Evolutionary conservation across 2,888 invertebrate genomes (phyloP), one percentile per base, ranked within the genome.

Genomic region (Pristionchus entomophagus): DNA sequence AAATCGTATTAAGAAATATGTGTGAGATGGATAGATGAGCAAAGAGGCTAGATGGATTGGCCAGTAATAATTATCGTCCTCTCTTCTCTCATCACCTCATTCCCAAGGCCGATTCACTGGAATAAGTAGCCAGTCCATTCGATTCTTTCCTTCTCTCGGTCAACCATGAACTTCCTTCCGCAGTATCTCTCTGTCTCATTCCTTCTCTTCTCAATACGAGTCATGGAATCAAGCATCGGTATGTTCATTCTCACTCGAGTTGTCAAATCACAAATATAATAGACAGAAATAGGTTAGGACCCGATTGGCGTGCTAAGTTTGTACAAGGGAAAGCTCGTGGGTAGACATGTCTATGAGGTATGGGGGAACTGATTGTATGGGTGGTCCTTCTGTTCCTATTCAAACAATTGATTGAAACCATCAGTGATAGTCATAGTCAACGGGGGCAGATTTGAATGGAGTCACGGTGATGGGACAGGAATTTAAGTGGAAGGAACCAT

Each of bases 361-460:
- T 59, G 6, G 5, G 26, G 26, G 6, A 12, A 29, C 26, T 10
- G 12, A 77, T n/a, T n/a, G n/a, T n/a, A 41, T 26, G 10, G 41
- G 77, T 77, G n/a, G 10, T 10, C 29, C 17, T 77, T n/a, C n/a
- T n/a, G n/a, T n/a, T n/a, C n/a, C n/a, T n/a, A n/a, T n/a, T n/a
- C n/a, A n/a, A n/a, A n/a, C n/a, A n/a, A n/a, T n/a, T n/a, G 10
- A 77, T 6, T 41, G 45, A 14, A 29, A n/a, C 22, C n/a, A 51
- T 80, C 38, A 80, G 22, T 80, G 49, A 22, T 80, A 80, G 19
- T 80, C 80, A 26, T 80, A 80, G 32, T 80, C 80, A 12, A 32
- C 12, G 32, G 80, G 38, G 51, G 49, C 14, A 8, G 80, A 26
- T 19, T 80, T 49, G 32, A 51, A 12, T 22, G 51, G 22, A 51